Base-by-base conservation (phyloP, 2,113 vertebrate genomes). In the Grammomys surdaster region DNA sequence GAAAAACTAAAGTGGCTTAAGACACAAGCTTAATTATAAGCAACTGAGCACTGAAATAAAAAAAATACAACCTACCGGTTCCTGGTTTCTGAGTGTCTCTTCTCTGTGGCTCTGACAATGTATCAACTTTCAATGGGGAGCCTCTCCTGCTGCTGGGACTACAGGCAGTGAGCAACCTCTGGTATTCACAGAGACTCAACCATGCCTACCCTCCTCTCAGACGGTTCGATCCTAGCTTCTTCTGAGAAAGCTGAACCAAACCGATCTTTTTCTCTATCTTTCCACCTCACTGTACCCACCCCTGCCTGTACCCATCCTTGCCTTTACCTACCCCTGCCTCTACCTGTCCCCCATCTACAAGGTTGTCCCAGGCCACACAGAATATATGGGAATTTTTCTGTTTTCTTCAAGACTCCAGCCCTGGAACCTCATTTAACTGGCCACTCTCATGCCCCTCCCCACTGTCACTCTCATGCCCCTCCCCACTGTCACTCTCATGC, bases 1-100 rank as follows among this genome's bases (percentile, higher is more conserved):
- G 40, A 73, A 89, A 94, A 95, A n/a, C 5, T 24, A 84, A 51
- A 90, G 43, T 67, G 19, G 22, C 63, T 96, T 94, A 90, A 93
- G 33, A 88, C 54, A 80, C 7, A 94, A 91, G 33, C 33, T 89
- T 92, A 89, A 81, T 86, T 94, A 82, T 58, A 77, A 22, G 22
- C 40, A 93, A 48, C 63, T 31, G 20, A 93, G 46, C 36, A 40
- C 19, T 78, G 56, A 76, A 43, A 48, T 73, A 43, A 63, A 82
- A 63, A 82, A 19, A 54, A 72, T 11, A 31, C 58, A 87, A 48
- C 36, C 43, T 54, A 56, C 13, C 36, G 0, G 17, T 28, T 91
- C 46, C 67, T 60, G 51, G 4, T 81, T 56, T 93, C 73, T 86
- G 54, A 58, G 78, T 33, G 43, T 95, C 58, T 93, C 81, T 95